phyloP scores from a whole-genome alignment of 2,113 vertebrate species.

The Dromiciops gliroides region DNA sequence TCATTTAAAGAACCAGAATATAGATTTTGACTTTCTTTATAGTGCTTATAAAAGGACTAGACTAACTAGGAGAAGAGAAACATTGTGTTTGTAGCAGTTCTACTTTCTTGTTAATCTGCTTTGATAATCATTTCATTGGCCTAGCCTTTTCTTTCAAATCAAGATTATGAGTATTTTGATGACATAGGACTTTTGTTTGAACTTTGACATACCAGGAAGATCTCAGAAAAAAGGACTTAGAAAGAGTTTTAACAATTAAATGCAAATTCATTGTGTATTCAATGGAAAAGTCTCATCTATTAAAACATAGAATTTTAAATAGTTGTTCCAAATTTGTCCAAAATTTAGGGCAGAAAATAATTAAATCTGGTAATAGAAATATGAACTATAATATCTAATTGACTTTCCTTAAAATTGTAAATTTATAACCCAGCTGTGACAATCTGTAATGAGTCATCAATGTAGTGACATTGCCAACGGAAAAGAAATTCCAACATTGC shows the following conservation, averaged over 20 bases:
- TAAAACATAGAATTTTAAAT: neutral
- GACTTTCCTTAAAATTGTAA: neutral
- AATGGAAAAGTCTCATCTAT: conserved; percentile 16
- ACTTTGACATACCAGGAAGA: neutral
- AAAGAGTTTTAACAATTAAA: conserved; percentile 14
- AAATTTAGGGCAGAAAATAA: neutral
- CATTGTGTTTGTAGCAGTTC: conserved; percentile 3
- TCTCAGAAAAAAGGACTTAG: neutral
- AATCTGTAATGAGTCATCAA: neutral
- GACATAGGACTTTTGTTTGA: neutral
- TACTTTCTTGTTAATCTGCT: neutral
- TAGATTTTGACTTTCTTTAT: conserved; percentile 13
- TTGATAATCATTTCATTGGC: neutral
- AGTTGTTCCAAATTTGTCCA: conserved; percentile 30
- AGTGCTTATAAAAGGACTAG: neutral
- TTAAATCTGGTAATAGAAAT: neutral
- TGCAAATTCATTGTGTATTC: neutral
- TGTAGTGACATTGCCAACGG: neutral
- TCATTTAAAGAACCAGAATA: conserved; percentile 14
- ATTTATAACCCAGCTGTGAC: conserved; percentile 21
- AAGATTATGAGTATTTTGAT: neutral
- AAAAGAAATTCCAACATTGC: neutral
- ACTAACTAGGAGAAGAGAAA: conserved; percentile 15
- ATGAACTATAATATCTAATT: conserved; percentile 2
- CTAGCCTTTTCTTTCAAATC: conserved; percentile 26